A percentile compares a stretch with the other conserved stretches of the same genome.
Conservation (phyloP, 2,797 vertebrate species). For the Phrynocephalus vlangalii region DNA sequence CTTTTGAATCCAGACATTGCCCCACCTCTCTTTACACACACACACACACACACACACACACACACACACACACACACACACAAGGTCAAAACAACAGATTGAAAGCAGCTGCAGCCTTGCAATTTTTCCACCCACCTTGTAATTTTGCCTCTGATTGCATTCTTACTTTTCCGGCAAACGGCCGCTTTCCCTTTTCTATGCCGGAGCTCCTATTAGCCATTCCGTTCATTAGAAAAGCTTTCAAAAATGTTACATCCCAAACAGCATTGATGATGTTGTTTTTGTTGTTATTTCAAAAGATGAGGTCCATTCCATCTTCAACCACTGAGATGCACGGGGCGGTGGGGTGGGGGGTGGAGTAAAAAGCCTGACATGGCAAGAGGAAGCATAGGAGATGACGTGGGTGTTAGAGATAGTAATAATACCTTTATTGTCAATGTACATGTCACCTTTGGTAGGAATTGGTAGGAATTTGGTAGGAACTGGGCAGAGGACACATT, state of each 20-base stretch:
- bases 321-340: background rate
- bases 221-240: slow-evolving; percentile 55
- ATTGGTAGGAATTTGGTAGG: too few relatives aligned
- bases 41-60: too few relatives aligned
- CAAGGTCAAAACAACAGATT: slow-evolving; percentile 61
- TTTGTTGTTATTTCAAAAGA: background rate
- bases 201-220: slow-evolving; percentile 21
- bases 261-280: background rate
- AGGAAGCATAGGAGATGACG: too few relatives aligned
- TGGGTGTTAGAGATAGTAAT: background rate
- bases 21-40: slow-evolving; percentile 34
- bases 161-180: slow-evolving; percentile 55
- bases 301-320: background rate
- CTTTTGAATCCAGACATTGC: slow-evolving; percentile 54
- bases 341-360: too few relatives aligned
- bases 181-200: slow-evolving; percentile 43
- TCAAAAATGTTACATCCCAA: slow-evolving; percentile 20
- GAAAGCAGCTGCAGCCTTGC: slow-evolving; percentile 62
- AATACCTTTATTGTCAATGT: background rate
- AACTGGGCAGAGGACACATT: too few relatives aligned
- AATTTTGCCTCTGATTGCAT: slow-evolving; percentile 61
- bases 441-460: background rate
- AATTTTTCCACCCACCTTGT: slow-evolving; percentile 57
- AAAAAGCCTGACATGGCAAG: background rate
- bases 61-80: too few relatives aligned